Evolutionary conservation across 2,888 invertebrate genomes (phyloP).

Genomic region (Megaustenia siamemsis): DNA sequence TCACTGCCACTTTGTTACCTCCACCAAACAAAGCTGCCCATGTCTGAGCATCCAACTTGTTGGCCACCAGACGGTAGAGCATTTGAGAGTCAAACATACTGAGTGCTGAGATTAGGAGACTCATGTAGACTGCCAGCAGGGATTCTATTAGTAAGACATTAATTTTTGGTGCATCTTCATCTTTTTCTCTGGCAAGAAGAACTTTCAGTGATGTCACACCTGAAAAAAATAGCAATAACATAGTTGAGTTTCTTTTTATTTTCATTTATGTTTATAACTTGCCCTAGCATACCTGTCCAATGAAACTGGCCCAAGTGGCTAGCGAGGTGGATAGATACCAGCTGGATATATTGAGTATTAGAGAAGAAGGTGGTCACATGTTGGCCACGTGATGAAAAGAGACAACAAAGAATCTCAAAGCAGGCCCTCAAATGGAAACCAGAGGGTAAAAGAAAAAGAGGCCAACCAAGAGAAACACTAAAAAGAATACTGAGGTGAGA

Average conservation of each 20-base stretch:
- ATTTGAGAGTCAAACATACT: conserved; percentile 96
- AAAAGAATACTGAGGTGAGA: too few relatives aligned
- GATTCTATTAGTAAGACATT: conserved; percentile 95
- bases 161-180: conserved; percentile 94
- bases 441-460: too few relatives aligned
- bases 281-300: too few relatives aligned
- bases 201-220: conserved; percentile 96
- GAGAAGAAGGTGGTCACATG: too few relatives aligned
- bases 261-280: too few relatives aligned
- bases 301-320: too few relatives aligned
- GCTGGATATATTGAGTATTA: too few relatives aligned
- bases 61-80: conserved; percentile 88
- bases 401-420: too few relatives aligned
- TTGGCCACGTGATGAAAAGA: too few relatives aligned
- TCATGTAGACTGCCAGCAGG: conserved; percentile 94
- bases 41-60: conserved; percentile 87
- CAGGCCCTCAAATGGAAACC: too few relatives aligned
- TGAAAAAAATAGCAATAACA: conserved; percentile 61
- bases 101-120: conserved; percentile 94
- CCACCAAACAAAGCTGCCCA: conserved; percentile 83
- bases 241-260: background rate
- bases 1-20: conserved; percentile 79
- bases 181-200: conserved; percentile 93
- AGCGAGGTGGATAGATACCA: too few relatives aligned
- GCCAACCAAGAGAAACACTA: too few relatives aligned